These are phyloP conservation scores for Habropoda laboriosa DNA, from an alignment of 1,140 invertebrate genomes.

Conservation along the genomic window DNA sequence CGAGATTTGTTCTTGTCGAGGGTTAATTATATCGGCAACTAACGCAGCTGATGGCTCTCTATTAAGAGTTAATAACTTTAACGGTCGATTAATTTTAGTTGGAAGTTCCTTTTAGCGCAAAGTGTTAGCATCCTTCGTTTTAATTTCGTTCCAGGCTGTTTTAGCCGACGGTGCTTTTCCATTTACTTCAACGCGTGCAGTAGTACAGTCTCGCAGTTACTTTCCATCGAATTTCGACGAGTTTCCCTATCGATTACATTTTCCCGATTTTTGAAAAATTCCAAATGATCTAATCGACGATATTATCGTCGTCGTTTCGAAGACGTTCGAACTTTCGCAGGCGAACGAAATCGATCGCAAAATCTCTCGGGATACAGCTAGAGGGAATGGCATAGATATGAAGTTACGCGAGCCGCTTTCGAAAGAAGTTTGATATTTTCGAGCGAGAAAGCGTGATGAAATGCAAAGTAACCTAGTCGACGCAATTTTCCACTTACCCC, in stretches of 20 bases:
- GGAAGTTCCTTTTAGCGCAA: too few relatives aligned
- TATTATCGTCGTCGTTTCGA: too few relatives aligned
- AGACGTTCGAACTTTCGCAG: not conserved
- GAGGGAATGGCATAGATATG: not conserved
- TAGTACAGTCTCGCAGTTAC: too few relatives aligned
- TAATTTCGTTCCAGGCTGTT: not conserved
- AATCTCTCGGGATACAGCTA: conserved; percentile 24
- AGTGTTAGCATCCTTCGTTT: not conserved
- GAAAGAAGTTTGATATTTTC: conserved; percentile 24
- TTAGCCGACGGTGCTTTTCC: too few relatives aligned
- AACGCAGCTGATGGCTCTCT: not conserved
- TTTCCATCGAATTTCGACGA: too few relatives aligned
- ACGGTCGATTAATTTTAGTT: not conserved
- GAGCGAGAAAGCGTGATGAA: not conserved
- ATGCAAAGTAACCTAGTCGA: not conserved
- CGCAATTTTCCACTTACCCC: not conserved
- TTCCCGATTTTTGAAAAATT: too few relatives aligned
- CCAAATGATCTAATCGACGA: too few relatives aligned
- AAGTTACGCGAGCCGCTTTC: not conserved
- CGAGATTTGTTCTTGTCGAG: not conserved
- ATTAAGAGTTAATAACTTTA: not conserved
- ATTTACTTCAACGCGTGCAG: too few relatives aligned
- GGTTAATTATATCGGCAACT: not conserved
- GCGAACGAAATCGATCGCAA: conserved; percentile 14
- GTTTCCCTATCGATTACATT: too few relatives aligned